Conservation (phyloP, 2,113 vertebrate genomes). For the Piliocolobus tephrosceles region DNA sequence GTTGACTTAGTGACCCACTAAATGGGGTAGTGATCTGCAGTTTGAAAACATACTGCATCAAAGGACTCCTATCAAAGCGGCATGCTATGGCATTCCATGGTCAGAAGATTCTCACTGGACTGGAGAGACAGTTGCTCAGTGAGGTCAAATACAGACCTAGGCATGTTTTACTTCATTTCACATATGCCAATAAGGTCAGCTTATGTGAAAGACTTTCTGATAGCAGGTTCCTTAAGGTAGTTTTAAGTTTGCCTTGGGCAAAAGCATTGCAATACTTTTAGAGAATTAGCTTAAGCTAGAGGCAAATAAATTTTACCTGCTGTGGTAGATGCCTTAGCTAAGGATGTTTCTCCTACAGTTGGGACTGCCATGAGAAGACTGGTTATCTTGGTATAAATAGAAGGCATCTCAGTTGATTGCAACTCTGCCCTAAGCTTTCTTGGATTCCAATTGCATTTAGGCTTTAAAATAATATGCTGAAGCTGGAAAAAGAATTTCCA, state of each 20-base stretch:
- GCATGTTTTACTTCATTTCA: not conserved
- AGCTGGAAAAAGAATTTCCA: not conserved
- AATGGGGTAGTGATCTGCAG: not conserved
- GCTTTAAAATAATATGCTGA: slow-evolving; percentile 20
- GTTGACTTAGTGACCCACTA: not conserved
- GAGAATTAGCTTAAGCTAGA: not conserved
- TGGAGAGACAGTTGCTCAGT: not conserved
- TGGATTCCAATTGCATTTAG: not conserved
- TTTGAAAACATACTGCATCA: not conserved
- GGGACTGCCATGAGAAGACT: not conserved
- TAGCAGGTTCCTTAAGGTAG: not conserved
- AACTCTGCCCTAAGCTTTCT: not conserved
- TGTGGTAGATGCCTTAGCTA: not conserved
- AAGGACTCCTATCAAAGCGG: not conserved
- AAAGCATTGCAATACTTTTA: not conserved
- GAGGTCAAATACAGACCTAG: not conserved
- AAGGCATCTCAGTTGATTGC: slow-evolving; percentile 29
- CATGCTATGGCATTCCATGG: not conserved
- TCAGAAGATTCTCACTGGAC: not conserved
- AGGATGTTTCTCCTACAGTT: not conserved
- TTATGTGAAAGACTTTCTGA: not conserved
- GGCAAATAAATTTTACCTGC: not conserved
- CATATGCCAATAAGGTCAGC: not conserved
- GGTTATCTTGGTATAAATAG: slow-evolving; percentile 40
- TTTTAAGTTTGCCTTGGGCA: not conserved